Conservation (phyloP, 2,888 invertebrate species). For the Petrolisthes manimaculis region DNA sequence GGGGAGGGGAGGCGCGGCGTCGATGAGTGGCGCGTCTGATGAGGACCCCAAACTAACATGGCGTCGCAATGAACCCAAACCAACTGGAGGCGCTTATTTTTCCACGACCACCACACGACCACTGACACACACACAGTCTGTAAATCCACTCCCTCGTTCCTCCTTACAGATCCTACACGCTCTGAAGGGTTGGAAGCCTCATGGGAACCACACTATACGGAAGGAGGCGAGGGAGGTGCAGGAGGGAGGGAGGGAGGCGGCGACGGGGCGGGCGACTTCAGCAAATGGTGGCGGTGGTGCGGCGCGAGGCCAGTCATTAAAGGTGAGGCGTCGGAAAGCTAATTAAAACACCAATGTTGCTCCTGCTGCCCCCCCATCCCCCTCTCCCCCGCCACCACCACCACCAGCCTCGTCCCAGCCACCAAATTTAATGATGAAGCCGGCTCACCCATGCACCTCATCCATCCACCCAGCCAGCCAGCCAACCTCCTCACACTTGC, state of each 20-base stretch:
- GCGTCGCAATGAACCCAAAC: conserved; percentile 25
- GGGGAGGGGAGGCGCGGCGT: conserved; percentile 20
- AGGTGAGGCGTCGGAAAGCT: conserved; percentile 25
- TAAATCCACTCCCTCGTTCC: too few species aligned
- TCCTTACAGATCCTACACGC: background rate
- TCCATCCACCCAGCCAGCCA: background rate
- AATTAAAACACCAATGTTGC: background rate
- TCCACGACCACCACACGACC: background rate
- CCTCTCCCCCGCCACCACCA: background rate
- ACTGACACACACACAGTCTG: too few species aligned
- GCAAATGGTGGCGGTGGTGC: background rate
- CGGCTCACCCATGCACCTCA: background rate
- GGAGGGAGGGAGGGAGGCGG: background rate
- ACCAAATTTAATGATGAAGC: background rate
- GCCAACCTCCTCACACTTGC: background rate
- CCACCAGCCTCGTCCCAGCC: background rate
- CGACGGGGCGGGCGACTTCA: background rate
- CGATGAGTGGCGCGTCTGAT: conserved; percentile 49
- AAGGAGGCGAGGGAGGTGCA: background rate
- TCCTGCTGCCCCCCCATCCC: background rate
- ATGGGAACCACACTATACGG: too few species aligned
- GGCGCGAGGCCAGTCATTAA: background rate
- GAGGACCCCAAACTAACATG: conserved; percentile 41
- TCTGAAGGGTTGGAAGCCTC: too few species aligned
- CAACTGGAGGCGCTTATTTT: background rate